phyloP scores from a whole-genome alignment of 2,888 invertebrate species.

The Frankliniella fusca region DNA sequence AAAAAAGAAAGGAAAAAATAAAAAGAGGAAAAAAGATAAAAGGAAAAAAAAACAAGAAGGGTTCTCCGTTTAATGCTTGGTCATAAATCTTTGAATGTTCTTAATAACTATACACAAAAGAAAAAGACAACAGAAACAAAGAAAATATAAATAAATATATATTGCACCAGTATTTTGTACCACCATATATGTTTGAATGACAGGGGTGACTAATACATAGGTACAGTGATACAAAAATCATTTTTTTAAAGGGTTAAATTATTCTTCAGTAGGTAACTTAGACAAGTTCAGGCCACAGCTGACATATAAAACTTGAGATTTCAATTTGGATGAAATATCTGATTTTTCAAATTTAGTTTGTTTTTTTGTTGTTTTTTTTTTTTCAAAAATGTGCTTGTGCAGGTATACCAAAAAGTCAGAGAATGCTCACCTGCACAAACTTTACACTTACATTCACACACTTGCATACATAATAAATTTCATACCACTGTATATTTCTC shows the following conservation, averaged over 20 bases:
- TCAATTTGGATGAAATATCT: not conserved
- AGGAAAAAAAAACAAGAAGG: not conserved
- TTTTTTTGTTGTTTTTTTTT: too few species aligned
- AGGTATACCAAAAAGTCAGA: too few species aligned
- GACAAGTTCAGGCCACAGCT: not conserved
- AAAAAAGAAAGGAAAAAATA: not conserved
- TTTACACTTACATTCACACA: too few species aligned
- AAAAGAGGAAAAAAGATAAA: not conserved
- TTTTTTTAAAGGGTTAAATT: not conserved
- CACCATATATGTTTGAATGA: not conserved
- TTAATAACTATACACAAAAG: not conserved
- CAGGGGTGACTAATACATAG: not conserved
- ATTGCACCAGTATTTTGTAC: slow-evolving; percentile 20
- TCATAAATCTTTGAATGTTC: too few species aligned
- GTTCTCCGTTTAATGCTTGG: too few species aligned
- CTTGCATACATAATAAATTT: too few species aligned
- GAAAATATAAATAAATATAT: not conserved
- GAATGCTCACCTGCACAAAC: not conserved
- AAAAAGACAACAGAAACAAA: not conserved
- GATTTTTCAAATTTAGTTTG: too few species aligned
- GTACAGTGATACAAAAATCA: not conserved
- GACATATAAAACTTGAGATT: slow-evolving; percentile 3
- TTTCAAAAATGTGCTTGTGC: too few species aligned
- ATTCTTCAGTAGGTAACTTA: slow-evolving; percentile 6
- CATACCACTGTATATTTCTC: too few species aligned